Conservation (phyloP, 2,888 invertebrate genomes). For the Theretra japonica region DNA sequence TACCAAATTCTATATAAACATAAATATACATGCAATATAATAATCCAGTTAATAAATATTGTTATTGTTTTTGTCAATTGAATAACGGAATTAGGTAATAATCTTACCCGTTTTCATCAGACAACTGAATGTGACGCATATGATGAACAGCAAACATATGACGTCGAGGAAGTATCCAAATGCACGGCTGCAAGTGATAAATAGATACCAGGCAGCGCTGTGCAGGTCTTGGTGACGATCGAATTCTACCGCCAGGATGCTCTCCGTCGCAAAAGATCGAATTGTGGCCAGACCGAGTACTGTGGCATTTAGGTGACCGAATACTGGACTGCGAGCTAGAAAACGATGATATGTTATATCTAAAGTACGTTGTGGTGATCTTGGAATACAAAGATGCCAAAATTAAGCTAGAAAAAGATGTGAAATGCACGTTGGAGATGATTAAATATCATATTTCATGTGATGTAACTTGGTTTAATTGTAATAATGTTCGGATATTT, state of each 20-base stretch:
- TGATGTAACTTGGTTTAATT: not conserved
- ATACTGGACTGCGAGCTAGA: slow-evolving; percentile 93
- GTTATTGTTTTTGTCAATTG: not conserved
- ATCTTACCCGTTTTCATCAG: slow-evolving; percentile 74
- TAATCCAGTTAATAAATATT: no score
- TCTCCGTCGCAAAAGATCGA: slow-evolving; percentile 89
- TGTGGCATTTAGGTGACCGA: slow-evolving; percentile 91
- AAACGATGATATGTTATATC: not conserved
- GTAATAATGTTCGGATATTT: not conserved
- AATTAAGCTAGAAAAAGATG: no score
- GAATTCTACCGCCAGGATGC: slow-evolving; percentile 85
- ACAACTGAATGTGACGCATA: slow-evolving; percentile 87
- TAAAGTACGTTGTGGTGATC: no score
- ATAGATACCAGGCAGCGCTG: slow-evolving; percentile 88
- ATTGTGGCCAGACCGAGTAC: slow-evolving; percentile 92
- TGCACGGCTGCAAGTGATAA: slow-evolving; percentile 86
- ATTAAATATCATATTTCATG: no score
- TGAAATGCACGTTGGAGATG: no score
- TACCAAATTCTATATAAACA: no score
- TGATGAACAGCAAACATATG: slow-evolving; percentile 86
- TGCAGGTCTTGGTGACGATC: slow-evolving; percentile 86
- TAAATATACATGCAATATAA: no score
- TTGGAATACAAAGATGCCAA: no score
- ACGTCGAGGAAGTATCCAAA: slow-evolving; percentile 88
- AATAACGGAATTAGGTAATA: not conserved